Evolutionary conservation across 2,113 vertebrate species (phyloP), one percentile per base, ranked within the genome.

Genomic region (Rhinichthys klamathensis): DNA sequence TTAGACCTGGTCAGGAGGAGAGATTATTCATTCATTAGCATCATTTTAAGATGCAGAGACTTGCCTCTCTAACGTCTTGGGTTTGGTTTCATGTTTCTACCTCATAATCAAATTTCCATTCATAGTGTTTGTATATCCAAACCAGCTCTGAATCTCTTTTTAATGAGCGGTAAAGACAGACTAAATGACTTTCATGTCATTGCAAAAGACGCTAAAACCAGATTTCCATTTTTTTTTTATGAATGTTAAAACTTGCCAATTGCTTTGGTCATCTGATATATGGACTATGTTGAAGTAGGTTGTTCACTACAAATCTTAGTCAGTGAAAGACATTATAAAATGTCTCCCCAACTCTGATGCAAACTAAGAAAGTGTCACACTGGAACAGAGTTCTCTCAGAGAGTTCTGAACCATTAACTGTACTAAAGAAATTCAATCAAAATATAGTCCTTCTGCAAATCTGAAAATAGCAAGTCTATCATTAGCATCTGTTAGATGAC

Each of bases 171-270:
- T 49, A 49, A 65, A 78, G 6, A 18, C 77, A 60, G 38, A 21
- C 18, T 58, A 54, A 38, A 30, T 9, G 63, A 58, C 46, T 69
- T 27, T 35, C n/a, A 21, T 80, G 51, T 21, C 61, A 38, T 67
- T 73, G 79, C 32, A 56, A 82, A 60, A 67, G 5, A 63, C 63
- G 56, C 23, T 54, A 75, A 74, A 21, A 86, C 21, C 63, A 73
- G 25, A 46, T 74, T 67, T 84, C 56, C n/a, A 46, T 67, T 80
- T 80, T 67, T 84, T 74, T 75, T 80, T 75, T 58, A 41, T 74
- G 56, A 73, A 73, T 49, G 41, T 74, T 41, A 23, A 27, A 46
- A 16, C n/a, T 46, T 74, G 5, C 3, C 27, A 74, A 8, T 27
- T 78, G 23, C 75, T 73, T 27, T 80, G 15, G 77, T 18, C 30